Base-by-base conservation (phyloP, 2,797 vertebrate species). In the Sphenodon punctatus region DNA sequence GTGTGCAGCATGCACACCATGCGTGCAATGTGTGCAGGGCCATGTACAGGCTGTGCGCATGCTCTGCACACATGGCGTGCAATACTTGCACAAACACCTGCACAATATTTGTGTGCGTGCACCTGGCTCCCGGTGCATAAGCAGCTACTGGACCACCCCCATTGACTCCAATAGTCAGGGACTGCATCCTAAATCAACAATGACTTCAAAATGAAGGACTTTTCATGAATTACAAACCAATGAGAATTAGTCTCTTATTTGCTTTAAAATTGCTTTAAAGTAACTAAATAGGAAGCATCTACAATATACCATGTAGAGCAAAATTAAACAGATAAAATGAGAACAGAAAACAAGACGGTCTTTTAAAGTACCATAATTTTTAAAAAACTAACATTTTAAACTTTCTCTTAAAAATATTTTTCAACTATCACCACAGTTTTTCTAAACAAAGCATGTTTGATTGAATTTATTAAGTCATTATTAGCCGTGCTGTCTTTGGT, bases 371-470 rank as follows among this genome's bases (percentile, higher is more conserved):
- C 14, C 38, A 0, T 25, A 82, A 71, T n/a, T n/a, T n/a, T n/a
- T n/a, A n/a, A n/a, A n/a, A n/a, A n/a, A n/a, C n/a, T n/a, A 36
- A 36, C 30, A 39, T 4, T 30, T 78, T 14, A 69, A 61, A n/a
- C n/a, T n/a, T 58, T 10, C 27, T 72, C 88, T 23, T 51, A 79
- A 70, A 84, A 75, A 48, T 76, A 79, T 84, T 27, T n/a, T 49
- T 78, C 67, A 56, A 53, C 63, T 20, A 64, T 32, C 3, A 30
- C 6, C 48, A 3, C 64, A 45, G 74, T 84, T 75, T n/a, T 45
- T 30, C 22, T 76, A 3, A 79, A 85, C 80, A 53, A 78, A 66
- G 88, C 83, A 34, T 67, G 55, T 38, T 68, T 11, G 23, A 41
- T 82, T 7, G 19, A 48, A 17, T 43, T 51, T 23, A 72, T 61